Conservation (phyloP, 1,140 invertebrate genomes). For the Drosophila azteca region DNA sequence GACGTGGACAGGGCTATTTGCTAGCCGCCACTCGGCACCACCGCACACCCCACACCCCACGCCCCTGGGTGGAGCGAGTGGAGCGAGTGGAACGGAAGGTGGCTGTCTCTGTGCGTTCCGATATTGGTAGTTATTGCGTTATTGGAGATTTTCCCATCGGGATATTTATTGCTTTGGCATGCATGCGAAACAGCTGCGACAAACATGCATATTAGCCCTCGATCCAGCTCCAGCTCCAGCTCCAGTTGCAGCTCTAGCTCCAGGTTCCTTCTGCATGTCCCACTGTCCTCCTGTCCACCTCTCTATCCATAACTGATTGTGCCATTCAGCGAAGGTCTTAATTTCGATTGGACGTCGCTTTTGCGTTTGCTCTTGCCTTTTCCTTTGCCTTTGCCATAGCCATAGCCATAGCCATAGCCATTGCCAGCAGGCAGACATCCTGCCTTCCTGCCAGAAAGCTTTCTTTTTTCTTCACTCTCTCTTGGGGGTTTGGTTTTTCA, state of each 20-base stretch:
- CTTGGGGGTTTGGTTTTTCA: constrained; percentile 7
- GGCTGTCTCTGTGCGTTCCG: constrained; percentile 51
- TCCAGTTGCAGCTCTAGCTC: neutral
- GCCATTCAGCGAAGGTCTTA: constrained; percentile 68
- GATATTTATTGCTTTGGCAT: constrained; percentile 81
- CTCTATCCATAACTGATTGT: constrained; percentile 26
- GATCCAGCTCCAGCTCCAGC: constrained; percentile 1
- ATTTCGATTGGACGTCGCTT: constrained; percentile 62
- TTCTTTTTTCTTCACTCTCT: constrained; percentile 10
- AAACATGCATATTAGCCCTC: constrained; percentile 79
- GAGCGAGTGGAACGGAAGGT: constrained; percentile 24
- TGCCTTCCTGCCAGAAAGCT: constrained; percentile 10
- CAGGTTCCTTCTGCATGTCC: neutral
- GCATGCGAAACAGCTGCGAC: constrained; percentile 78
- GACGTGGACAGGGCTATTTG: constrained; percentile 58
- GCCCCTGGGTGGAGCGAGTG: no score
- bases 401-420: constrained; percentile 19
- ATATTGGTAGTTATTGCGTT: constrained; percentile 82
- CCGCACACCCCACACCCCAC: no score
- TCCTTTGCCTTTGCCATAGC: constrained; percentile 23
- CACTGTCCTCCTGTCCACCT: neutral
- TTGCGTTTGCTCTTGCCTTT: constrained; percentile 32
- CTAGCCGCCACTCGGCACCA: constrained; percentile 16
- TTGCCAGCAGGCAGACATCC: constrained; percentile 31
- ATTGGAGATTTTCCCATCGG: constrained; percentile 77